Evolutionary conservation across 2,797 vertebrate species (phyloP).

Genomic region (Melopsittacus undulatus): DNA sequence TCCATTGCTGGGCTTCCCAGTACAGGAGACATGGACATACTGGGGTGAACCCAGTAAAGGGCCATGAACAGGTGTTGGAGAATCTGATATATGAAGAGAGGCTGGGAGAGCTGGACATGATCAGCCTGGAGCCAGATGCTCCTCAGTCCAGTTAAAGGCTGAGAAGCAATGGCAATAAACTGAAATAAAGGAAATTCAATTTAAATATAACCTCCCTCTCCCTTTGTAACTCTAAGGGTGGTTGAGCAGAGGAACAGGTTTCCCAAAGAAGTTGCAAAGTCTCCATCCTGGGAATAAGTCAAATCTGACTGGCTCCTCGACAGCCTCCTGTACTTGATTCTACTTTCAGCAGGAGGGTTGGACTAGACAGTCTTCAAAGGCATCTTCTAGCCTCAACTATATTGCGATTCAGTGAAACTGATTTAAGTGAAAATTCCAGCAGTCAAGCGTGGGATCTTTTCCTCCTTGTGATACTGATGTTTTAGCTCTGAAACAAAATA

Average conservation of each 20-base stretch:
- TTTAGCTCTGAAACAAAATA: not conserved
- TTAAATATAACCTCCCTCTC: not conserved
- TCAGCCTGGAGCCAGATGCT: not conserved
- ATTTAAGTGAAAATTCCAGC: not conserved
- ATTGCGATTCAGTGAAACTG: not conserved
- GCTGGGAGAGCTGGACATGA: not conserved
- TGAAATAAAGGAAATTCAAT: not conserved
- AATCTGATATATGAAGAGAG: not conserved
- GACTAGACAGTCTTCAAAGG: not conserved
- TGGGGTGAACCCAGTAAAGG: not conserved
- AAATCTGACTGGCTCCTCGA: not conserved
- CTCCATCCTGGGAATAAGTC: not conserved
- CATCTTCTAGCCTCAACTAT: not conserved
- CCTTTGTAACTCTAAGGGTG: not conserved
- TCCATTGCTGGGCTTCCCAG: not conserved
- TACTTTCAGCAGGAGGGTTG: not conserved
- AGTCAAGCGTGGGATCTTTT: not conserved
- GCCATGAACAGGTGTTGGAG: not conserved
- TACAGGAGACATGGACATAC: not conserved
- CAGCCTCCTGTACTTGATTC: not conserved
- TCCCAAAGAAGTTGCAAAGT: not conserved
- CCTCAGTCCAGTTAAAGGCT: not conserved
- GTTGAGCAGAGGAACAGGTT: not conserved
- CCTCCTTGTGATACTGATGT: not conserved
- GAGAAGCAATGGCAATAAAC: not conserved